A percentile compares a stretch with the other conserved stretches of the same genome.
Conservation (phyloP, 2,113 vertebrate genomes). For the Saccopteryx bilineata region DNA sequence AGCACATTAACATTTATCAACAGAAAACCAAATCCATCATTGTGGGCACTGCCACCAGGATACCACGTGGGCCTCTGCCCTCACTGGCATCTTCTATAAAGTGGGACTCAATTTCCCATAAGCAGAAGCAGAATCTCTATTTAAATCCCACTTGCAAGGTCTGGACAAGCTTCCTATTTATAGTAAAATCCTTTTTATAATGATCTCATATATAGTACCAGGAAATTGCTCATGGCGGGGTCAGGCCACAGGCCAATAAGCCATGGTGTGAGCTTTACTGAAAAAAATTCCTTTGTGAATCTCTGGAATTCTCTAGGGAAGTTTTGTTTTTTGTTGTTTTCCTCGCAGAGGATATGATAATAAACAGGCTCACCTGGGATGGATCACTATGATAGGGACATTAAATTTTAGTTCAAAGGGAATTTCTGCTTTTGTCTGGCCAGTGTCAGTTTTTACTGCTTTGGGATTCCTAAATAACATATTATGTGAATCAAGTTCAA, state of each 20-base stretch:
- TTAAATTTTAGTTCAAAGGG: constrained; percentile 64
- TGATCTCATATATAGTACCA: constrained; percentile 71
- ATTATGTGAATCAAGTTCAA: constrained; percentile 38
- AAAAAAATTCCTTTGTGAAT: constrained; percentile 1
- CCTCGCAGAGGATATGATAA: constrained; percentile 6
- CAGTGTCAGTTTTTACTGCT: constrained; percentile 41
- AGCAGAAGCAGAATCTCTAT: constrained; percentile 64
- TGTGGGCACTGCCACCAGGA: not conserved
- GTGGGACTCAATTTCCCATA: constrained; percentile 68
- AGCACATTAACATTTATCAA: constrained; percentile 64
- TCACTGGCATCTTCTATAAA: constrained; percentile 59
- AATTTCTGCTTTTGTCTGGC: constrained; percentile 63
- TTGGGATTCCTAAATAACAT: constrained; percentile 55
- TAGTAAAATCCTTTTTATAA: constrained; percentile 78
- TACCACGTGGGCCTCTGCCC: not conserved
- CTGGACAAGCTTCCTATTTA: constrained; percentile 74
- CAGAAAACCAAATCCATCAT: constrained; percentile 59
- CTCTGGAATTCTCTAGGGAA: constrained; percentile 59
- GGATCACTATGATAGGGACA: constrained; percentile 7
- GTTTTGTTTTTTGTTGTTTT: not conserved
- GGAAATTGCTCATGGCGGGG: constrained; percentile 71
- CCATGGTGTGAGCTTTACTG: constrained; percentile 46
- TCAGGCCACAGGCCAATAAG: constrained; percentile 74
- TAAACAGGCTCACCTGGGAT: not conserved
- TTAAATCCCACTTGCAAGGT: constrained; percentile 71